Evolutionary conservation across 2,888 invertebrate species (phyloP).

Genomic region (Sicus ferrugineus): DNA sequence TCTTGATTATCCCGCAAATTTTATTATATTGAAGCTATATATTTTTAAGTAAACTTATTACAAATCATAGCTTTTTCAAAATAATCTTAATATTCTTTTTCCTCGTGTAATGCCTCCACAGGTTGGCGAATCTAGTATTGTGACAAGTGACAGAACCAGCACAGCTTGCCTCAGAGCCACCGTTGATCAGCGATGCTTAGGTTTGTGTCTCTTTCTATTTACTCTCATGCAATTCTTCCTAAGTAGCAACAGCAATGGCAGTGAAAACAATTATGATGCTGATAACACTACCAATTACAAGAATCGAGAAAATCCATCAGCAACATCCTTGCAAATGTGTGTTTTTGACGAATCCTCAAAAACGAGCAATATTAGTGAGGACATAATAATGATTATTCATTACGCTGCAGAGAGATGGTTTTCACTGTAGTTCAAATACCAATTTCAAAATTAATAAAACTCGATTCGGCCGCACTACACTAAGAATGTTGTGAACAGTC

Average conservation of each 20-base stretch:
- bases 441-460: no score
- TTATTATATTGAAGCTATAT: not conserved
- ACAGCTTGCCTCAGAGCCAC: slow-evolving; percentile 59
- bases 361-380: not conserved
- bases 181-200: slow-evolving; percentile 64
- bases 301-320: not conserved
- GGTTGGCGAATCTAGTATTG: slow-evolving; percentile 62
- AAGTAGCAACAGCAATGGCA: slow-evolving; percentile 46
- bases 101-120: slow-evolving; percentile 41
- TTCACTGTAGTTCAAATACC: no score
- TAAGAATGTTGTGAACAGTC: no score
- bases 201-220: slow-evolving; percentile 60
- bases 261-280: slow-evolving; percentile 39
- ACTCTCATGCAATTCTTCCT: slow-evolving; percentile 35
- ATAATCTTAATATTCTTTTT: slow-evolving; percentile 1
- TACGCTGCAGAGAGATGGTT: no score
- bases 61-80: not conserved
- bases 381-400: slow-evolving; percentile 23
- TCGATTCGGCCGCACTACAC: no score
- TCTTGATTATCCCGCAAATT: no score
- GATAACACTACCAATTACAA: slow-evolving; percentile 23
- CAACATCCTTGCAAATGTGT: not conserved
- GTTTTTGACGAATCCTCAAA: not conserved
- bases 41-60: not conserved
- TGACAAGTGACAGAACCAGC: slow-evolving; percentile 59